Conservation (phyloP, 2,797 vertebrate genomes). For the Euphonia xanthogaster region DNA sequence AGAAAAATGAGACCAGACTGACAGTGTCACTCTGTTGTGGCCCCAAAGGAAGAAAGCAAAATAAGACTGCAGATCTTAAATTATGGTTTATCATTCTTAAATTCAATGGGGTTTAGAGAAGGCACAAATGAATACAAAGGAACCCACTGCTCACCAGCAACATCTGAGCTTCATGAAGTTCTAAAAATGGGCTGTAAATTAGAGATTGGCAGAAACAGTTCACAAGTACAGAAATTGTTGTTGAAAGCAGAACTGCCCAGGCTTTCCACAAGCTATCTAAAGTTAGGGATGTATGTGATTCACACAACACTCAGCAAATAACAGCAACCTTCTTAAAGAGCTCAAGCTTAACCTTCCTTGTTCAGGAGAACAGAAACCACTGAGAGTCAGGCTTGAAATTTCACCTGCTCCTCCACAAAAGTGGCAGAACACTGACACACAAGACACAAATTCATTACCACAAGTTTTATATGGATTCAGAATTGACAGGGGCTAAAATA, state of each 20-base stretch:
- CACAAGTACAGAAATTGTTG: background rate
- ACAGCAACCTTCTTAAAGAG: background rate
- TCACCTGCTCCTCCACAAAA: background rate
- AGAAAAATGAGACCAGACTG: constrained; percentile 14
- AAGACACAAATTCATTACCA: background rate
- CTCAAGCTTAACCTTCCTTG: background rate
- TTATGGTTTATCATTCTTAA: background rate
- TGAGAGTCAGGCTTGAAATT: background rate
- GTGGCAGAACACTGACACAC: background rate
- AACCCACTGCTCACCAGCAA: background rate
- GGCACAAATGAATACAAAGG: background rate
- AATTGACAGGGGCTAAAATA: background rate
- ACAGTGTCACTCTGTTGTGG: background rate
- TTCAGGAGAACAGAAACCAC: background rate
- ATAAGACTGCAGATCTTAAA: background rate
- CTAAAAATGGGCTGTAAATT: background rate
- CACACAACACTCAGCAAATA: background rate
- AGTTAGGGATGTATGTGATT: background rate
- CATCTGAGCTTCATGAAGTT: background rate
- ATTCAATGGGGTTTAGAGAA: background rate
- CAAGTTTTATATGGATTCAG: background rate
- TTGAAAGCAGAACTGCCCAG: background rate
- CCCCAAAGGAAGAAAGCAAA: background rate
- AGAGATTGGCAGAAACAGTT: background rate
- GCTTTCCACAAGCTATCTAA: background rate